phyloP scores from a whole-genome alignment of 2,888 invertebrate species.

The Poecilobothrus nobilitatus region DNA sequence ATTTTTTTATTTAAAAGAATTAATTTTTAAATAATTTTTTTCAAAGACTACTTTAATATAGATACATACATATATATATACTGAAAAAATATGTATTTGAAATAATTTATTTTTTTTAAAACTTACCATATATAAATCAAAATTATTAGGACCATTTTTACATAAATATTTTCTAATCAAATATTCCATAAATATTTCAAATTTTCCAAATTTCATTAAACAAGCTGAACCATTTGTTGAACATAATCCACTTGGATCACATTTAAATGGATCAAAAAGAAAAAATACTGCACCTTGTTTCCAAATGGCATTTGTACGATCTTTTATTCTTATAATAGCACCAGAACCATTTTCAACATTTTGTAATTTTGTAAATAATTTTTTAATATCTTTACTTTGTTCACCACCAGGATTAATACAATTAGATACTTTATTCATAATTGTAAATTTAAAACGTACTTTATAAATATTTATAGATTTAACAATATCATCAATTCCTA shows the following conservation, averaged over 20 bases:
- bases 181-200: slow-evolving; percentile 31
- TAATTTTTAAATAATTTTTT: too few species aligned
- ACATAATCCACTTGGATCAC: slow-evolving; percentile 39
- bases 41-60: too few species aligned
- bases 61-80: too few species aligned
- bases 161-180: slow-evolving; percentile 34
- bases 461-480: slow-evolving; percentile 31
- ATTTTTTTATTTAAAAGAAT: too few species aligned
- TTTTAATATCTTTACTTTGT: slow-evolving; percentile 17
- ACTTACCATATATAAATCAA: slow-evolving; percentile 22
- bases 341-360: slow-evolving; percentile 21
- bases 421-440: slow-evolving; percentile 12
- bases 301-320: slow-evolving; percentile 42
- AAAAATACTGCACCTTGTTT: slow-evolving; percentile 39
- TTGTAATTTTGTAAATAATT: slow-evolving; percentile 17
- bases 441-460: slow-evolving; percentile 21
- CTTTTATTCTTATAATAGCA: slow-evolving; percentile 40
- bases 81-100: too few species aligned
- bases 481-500: slow-evolving; percentile 31
- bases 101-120: neutral
- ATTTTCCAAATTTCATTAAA: slow-evolving; percentile 35
- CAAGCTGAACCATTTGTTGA: slow-evolving; percentile 39
- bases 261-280: slow-evolving; percentile 45
- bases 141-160: slow-evolving; percentile 20
- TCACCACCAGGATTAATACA: slow-evolving; percentile 9